phyloP scores from a whole-genome alignment of 2,113 vertebrate species.

The Dascyllus trimaculatus region DNA sequence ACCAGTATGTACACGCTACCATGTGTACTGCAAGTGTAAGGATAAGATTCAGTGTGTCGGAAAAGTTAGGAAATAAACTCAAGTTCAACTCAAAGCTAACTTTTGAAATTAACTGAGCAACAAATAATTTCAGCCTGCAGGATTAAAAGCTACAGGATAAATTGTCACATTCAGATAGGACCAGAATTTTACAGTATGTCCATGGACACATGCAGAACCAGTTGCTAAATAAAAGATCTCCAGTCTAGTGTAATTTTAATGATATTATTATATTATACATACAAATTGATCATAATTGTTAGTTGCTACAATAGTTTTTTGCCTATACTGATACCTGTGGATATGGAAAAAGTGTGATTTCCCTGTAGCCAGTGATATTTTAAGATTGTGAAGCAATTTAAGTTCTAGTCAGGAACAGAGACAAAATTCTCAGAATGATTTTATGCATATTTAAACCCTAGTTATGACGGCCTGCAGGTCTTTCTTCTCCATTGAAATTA shows the following conservation, averaged over 20 bases:
- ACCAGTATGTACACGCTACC: not conserved
- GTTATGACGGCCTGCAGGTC: too few relatives aligned
- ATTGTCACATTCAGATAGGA: not conserved
- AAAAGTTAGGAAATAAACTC: not conserved
- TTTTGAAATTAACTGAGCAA: not conserved
- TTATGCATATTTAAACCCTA: too few relatives aligned
- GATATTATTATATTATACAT: not conserved
- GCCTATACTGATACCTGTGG: too few relatives aligned
- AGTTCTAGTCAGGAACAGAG: too few relatives aligned
- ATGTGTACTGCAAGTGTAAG: not conserved
- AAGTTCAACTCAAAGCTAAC: not conserved
- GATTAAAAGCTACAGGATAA: not conserved
- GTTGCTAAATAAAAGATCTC: conserved; percentile 9
- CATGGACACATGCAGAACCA: not conserved
- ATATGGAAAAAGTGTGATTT: too few relatives aligned
- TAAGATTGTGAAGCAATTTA: too few relatives aligned
- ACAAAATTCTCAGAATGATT: too few relatives aligned
- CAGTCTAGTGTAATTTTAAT: conserved; percentile 2
- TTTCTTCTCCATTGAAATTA: too few relatives aligned
- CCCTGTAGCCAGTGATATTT: too few relatives aligned
- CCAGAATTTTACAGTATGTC: not conserved
- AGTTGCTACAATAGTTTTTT: too few relatives aligned
- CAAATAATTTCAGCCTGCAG: not conserved
- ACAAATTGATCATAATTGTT: not conserved
- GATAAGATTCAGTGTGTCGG: not conserved